phyloP scores from a whole-genome alignment of 2,888 invertebrate genomes.

The Hypselothyrea guttata region DNA sequence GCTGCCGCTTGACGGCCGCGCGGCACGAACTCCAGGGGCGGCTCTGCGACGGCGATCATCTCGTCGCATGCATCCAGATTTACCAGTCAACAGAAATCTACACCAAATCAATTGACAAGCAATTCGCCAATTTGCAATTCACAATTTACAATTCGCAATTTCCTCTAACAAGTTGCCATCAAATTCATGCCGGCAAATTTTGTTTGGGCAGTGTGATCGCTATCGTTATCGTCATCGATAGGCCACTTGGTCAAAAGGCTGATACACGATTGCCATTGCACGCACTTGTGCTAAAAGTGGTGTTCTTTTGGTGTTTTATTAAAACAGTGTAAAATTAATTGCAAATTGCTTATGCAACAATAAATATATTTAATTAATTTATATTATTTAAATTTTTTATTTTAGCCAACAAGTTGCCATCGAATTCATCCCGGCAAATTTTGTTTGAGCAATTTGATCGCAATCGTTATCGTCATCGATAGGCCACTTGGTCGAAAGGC shows the following conservation, averaged over 20 bases:
- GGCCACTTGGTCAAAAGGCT: too few species aligned
- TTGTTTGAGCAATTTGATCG: constrained; percentile 30
- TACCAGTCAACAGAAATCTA: constrained; percentile 80
- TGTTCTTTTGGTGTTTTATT: too few species aligned
- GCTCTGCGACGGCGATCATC: constrained; percentile 94
- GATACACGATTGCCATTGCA: too few species aligned
- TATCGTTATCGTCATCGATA: constrained; percentile 22
- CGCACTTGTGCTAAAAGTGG: too few species aligned
- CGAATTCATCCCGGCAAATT: constrained; percentile 42
- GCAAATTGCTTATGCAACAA: too few species aligned
- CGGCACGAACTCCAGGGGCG: constrained; percentile 95
- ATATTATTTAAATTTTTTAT: too few species aligned
- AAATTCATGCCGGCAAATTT: constrained; percentile 45
- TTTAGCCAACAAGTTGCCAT: constrained; percentile 30
- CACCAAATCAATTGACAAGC: constrained; percentile 6
- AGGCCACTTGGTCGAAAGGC: too few species aligned
- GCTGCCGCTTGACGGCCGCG: constrained; percentile 91
- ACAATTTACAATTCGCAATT: neutral
- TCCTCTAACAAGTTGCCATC: constrained; percentile 30
- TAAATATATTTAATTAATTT: too few species aligned
- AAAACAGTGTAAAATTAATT: too few species aligned
- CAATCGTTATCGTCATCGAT: too few species aligned
- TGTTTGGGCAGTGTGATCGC: constrained; percentile 26
- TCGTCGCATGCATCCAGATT: constrained; percentile 94
- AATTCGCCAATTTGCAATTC: neutral